Conservation (phyloP, 2,113 vertebrate species). For the Colinus virginianus region DNA sequence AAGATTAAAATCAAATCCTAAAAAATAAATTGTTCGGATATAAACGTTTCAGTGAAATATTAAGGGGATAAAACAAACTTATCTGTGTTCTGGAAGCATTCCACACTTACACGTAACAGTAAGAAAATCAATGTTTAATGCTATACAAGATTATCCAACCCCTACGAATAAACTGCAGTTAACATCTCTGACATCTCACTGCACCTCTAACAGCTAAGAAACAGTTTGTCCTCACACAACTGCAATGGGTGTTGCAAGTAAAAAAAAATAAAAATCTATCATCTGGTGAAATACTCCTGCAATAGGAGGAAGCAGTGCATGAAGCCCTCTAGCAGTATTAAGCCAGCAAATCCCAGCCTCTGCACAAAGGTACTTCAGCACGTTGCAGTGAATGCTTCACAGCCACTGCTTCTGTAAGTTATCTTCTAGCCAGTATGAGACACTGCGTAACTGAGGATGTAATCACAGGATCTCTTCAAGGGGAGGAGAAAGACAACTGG, state of each 20-base stretch:
- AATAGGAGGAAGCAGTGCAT: neutral
- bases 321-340: neutral
- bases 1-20: slow-evolving; percentile 99
- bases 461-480: neutral
- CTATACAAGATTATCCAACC: neutral
- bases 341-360: neutral
- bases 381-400: fast-evolving
- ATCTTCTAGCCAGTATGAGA: neutral
- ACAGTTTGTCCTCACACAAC: neutral
- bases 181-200: fast-evolving
- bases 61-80: neutral
- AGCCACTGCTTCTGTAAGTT: neutral
- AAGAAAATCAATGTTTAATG: neutral
- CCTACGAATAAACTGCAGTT: neutral
- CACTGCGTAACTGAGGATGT: neutral
- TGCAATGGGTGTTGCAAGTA: neutral
- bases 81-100: neutral
- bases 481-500: neutral
- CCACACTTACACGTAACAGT: neutral
- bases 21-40: slow-evolving; percentile 83
- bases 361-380: neutral
- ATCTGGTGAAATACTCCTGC: neutral
- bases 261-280: neutral
- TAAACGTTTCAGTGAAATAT: slow-evolving; percentile 54
- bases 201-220: neutral